Base-by-base conservation (phyloP, 2,113 vertebrate genomes). In the Nanger granti region DNA sequence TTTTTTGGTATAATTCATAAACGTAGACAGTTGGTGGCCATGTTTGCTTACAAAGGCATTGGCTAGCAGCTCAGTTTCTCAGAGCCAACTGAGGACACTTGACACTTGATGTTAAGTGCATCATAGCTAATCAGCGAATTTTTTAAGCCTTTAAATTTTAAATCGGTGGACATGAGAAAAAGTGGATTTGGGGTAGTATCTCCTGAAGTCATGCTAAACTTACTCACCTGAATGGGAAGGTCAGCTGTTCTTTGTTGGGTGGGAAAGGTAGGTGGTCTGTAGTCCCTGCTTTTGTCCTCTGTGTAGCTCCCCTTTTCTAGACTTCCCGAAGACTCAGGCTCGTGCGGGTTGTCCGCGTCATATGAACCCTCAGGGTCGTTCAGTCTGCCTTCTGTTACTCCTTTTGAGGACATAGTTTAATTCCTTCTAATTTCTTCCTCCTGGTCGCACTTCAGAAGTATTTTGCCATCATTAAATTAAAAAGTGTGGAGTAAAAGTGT, bases 111-210 rank as follows among this genome's bases (percentile, higher is more conserved):
- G 24, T 52, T 83, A 90, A 87, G 10, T 91, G 55, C 62, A 73
- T 80, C 37, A 91, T 57, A 44, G 37, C 73, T 49, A 55, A 52
- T 73, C 55, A 79, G 29, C n/a, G 93, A 12, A 89, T 93, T 80
- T 97, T 95, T 84, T 76, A 92, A 87, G 28, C 26, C 60, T 96
- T 92, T 89, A 93, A 89, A 87, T 94, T 95, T 92, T 29, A 91
- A 89, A 95, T 87, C 29, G 57, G 37, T 87, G 20, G 55, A 86
- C 79, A 79, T 18, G 18, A 73, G 37, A 93, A 69, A 52, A 84
- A 69, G 31, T 90, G 64, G 28, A 14, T 52, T 89, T 95, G 80
- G 37, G 20, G 52, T 94, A 88, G 26, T 85, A 86, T 90, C 17
- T 87, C 12, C 37, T 79, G 8, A 85, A 49, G 34, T 94, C 93